Conservation (phyloP, 2,888 invertebrate genomes). For the Heteromyza rotundicornis region DNA sequence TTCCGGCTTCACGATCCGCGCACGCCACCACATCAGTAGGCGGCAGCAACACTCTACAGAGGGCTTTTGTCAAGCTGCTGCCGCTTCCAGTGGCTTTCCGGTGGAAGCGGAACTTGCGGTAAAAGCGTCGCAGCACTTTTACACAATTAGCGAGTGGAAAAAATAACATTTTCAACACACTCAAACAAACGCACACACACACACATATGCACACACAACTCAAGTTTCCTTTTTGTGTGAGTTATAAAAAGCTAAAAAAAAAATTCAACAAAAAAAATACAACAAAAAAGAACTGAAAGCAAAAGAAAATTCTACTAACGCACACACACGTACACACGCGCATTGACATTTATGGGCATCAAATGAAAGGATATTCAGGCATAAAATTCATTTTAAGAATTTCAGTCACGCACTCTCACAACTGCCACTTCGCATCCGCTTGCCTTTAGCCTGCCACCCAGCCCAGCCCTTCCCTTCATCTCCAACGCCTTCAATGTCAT, state of each 20-base stretch:
- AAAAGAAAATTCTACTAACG: neutral
- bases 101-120: conserved; percentile 35
- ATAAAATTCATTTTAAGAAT: conserved; percentile 31
- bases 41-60: neutral
- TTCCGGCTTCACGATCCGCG: conserved; percentile 12
- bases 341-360: conserved; percentile 20
- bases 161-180: neutral
- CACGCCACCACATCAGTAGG: neutral
- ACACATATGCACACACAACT: neutral
- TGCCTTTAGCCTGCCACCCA: neutral
- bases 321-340: neutral
- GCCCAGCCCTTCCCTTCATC: neutral
- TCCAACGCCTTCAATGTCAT: neutral
- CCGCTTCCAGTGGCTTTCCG: too few species aligned
- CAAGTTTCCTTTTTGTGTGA: too few species aligned
- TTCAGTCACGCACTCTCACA: conserved; percentile 33
- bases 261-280: too few species aligned
- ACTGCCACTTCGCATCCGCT: neutral
- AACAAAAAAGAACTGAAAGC: too few species aligned
- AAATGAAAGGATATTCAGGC: conserved; percentile 26
- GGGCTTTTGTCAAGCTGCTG: neutral
- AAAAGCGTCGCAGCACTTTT: conserved; percentile 26
- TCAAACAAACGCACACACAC: neutral
- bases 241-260: too few species aligned
- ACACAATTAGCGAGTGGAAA: conserved; percentile 2